These are phyloP conservation scores for Thunnus maccoyii DNA, from an alignment of 2,113 vertebrate genomes.

Conservation along the genomic window DNA sequence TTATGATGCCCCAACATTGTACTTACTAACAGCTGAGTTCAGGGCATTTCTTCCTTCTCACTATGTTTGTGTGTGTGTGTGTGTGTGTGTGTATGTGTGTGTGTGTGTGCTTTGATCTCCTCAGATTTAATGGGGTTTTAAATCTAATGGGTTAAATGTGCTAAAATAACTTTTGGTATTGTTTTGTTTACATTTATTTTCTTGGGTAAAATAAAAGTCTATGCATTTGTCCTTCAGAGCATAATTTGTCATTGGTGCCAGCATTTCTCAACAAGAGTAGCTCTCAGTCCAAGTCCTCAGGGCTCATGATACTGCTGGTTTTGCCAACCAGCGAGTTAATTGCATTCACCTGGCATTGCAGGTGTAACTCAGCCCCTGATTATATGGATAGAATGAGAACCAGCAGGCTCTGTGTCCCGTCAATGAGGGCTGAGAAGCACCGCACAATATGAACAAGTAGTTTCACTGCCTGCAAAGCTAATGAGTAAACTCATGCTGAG, in stretches of 20 bases:
- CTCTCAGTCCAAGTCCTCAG: constrained; percentile 44
- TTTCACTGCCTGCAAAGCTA: constrained; percentile 38
- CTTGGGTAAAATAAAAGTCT: not conserved
- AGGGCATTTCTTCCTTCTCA: not conserved
- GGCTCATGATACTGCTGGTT: constrained; percentile 30
- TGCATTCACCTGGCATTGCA: constrained; percentile 56
- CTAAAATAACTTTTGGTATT: constrained; percentile 1
- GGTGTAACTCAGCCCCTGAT: constrained; percentile 57
- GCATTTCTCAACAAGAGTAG: constrained; percentile 48
- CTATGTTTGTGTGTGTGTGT: not conserved
- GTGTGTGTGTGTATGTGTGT: too few relatives aligned
- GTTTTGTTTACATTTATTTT: constrained; percentile 10
- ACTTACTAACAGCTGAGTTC: constrained; percentile 1
- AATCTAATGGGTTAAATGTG: constrained; percentile 5
- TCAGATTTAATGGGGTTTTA: not conserved
- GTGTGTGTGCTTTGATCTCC: not conserved
- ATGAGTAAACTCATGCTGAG: constrained; percentile 60
- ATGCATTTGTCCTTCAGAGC: constrained; percentile 34
- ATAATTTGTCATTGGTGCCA: constrained; percentile 49
- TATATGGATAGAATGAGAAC: constrained; percentile 56
- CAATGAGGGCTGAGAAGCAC: constrained; percentile 41
- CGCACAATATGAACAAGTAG: constrained; percentile 21
- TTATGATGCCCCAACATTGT: not conserved
- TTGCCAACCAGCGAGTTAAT: constrained; percentile 49
- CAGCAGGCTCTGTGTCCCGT: constrained; percentile 40